phyloP scores from a whole-genome alignment of 2,888 invertebrate species.

The Hyposoter dolosus region DNA sequence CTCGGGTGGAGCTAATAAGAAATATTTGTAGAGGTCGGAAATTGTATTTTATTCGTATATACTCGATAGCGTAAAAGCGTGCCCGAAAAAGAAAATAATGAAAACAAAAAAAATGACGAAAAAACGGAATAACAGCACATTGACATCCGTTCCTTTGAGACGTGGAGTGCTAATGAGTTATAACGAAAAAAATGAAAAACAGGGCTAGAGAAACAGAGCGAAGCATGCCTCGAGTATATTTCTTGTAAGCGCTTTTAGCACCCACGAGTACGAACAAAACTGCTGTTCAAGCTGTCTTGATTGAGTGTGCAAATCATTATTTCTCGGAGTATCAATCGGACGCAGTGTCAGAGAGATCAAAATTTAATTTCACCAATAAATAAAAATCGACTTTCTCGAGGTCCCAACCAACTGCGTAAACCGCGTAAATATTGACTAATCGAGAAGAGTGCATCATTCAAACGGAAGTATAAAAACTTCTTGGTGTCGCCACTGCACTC shows the following conservation, averaged over 20 bases:
- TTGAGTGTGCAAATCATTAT: constrained; percentile 47
- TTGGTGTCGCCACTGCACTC: constrained; percentile 35
- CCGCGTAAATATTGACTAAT: not conserved
- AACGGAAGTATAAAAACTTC: constrained; percentile 32
- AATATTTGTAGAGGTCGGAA: constrained; percentile 65
- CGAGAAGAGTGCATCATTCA: not conserved
- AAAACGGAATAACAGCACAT: constrained; percentile 9
- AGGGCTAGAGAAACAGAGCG: constrained; percentile 12
- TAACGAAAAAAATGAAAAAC: constrained; percentile 28
- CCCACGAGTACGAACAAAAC: constrained; percentile 39
- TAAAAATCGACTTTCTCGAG: not conserved
- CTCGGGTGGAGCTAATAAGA: constrained; percentile 62
- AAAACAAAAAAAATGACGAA: not conserved
- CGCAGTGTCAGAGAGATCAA: not conserved
- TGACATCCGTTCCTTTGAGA: constrained; percentile 45
- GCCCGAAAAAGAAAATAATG: constrained; percentile 10
- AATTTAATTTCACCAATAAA: not conserved
- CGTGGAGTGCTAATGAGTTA: constrained; percentile 25
- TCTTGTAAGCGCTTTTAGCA: constrained; percentile 60
- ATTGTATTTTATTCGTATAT: constrained; percentile 62
- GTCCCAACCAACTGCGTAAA: not conserved
- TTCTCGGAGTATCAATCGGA: constrained; percentile 45
- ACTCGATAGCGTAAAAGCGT: constrained; percentile 54
- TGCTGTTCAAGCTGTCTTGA: constrained; percentile 25
- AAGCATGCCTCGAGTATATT: constrained; percentile 64